Conservation (phyloP, 1,140 invertebrate species). For the Chironomus tepperi region DNA sequence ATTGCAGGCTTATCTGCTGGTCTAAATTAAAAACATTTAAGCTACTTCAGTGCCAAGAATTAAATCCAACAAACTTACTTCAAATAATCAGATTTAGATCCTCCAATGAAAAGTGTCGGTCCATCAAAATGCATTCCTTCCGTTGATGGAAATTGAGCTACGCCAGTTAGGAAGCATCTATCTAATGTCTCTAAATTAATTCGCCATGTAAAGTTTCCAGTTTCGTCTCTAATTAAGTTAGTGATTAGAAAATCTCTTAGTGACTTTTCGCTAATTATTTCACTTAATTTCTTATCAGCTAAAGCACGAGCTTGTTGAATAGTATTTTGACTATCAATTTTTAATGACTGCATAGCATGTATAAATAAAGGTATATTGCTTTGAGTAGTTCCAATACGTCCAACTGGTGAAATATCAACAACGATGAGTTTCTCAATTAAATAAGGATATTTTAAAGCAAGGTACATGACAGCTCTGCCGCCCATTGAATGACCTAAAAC, state of each 20-base stretch:
- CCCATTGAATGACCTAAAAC: conserved; percentile 89
- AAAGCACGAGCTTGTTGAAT: conserved; percentile 56
- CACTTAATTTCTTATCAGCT: conserved; percentile 46
- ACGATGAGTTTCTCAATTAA: conserved; percentile 70
- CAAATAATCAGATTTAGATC: conserved; percentile 68
- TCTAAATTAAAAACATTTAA: conserved; percentile 42
- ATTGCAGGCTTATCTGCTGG: conserved; percentile 59
- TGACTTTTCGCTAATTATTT: conserved; percentile 39
- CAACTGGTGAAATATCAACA: conserved; percentile 72
- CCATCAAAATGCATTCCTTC: conserved; percentile 49
- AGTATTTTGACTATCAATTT: conserved; percentile 47
- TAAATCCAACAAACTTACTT: conserved; percentile 43
- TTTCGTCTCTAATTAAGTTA: conserved; percentile 37
- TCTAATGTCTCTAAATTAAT: conserved; percentile 53
- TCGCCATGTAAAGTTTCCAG: conserved; percentile 36
- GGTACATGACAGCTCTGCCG: conserved; percentile 71
- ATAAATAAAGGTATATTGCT: conserved; percentile 54
- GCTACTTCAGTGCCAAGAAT: conserved; percentile 25
- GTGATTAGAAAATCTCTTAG: conserved; percentile 46
- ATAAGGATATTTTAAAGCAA: conserved; percentile 63
- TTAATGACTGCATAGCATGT: conserved; percentile 51
- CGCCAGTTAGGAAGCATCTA: conserved; percentile 53
- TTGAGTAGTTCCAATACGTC: conserved; percentile 51
- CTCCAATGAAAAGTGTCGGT: conserved; percentile 73
- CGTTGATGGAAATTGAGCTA: conserved; percentile 52